Percentiles rank a stretch among this genome's conserved stretches.
These are phyloP conservation scores for Meiosimyza platycephala DNA, from an alignment of 2,888 invertebrate species.

Conservation along the genomic window DNA sequence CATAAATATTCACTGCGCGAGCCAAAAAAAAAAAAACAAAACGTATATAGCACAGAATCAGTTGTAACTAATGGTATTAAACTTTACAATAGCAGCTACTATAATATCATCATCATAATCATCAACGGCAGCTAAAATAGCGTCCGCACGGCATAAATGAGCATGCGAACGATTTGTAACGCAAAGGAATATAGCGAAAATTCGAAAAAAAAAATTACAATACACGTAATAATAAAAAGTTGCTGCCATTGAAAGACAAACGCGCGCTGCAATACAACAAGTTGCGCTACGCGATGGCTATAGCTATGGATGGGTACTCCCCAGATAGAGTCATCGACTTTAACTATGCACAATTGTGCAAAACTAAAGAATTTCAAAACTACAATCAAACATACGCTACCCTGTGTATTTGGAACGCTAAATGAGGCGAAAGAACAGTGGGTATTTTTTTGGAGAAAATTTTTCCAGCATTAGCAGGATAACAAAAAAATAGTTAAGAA, in stretches of 20 bases:
- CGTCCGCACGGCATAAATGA: not conserved
- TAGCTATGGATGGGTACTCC: conserved; percentile 2
- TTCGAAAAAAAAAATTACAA: not conserved
- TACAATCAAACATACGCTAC: not conserved
- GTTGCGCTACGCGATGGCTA: not conserved
- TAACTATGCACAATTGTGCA: conserved; percentile 27
- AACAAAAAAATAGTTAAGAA: too few species aligned
- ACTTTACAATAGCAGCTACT: conserved; percentile 13
- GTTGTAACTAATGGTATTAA: conserved; percentile 1
- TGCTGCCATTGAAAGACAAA: not conserved
- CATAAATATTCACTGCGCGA: too few species aligned
- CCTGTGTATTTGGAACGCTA: not conserved
- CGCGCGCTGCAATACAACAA: not conserved
- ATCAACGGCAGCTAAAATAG: not conserved
- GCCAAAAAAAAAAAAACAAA: not conserved
- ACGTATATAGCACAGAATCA: conserved; percentile 8
- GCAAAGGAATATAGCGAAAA: not conserved
- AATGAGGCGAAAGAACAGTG: not conserved
- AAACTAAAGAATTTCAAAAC: conserved; percentile 25
- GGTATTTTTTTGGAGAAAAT: not conserved
- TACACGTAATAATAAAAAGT: conserved; percentile 1
- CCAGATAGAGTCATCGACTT: conserved; percentile 37
- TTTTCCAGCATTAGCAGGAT: not conserved
- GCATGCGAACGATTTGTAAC: conserved; percentile 15
- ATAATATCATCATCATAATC: not conserved